phyloP scores from a whole-genome alignment of 2,113 vertebrate genomes.

The Urocynchramus pylzowi region DNA sequence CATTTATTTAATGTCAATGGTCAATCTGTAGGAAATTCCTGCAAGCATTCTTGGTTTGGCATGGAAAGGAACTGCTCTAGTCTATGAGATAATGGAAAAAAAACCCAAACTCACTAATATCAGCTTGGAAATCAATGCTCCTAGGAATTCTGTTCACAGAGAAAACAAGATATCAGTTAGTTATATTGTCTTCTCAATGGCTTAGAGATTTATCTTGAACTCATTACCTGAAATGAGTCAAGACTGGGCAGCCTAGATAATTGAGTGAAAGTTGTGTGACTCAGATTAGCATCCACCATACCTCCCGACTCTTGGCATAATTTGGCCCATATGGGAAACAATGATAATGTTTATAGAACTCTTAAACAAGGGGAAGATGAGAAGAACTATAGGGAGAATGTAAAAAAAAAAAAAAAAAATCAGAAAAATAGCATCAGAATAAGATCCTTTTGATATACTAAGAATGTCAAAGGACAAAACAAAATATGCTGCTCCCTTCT shows the following conservation, averaged over 20 bases:
- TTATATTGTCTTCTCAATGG: not conserved
- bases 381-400: not conserved
- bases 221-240: conserved; percentile 6
- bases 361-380: not conserved
- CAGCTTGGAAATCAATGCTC: not conserved
- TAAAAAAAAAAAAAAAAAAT: not conserved
- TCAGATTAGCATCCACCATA: not conserved
- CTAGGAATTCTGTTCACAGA: not conserved
- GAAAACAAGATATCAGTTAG: not conserved
- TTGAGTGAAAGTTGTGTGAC: not conserved
- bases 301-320: not conserved
- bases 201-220: not conserved
- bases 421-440: not conserved
- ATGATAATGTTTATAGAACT: not conserved
- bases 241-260: not conserved
- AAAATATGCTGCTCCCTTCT: not conserved
- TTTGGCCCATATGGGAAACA: not conserved
- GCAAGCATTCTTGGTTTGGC: not conserved
- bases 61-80: not conserved
- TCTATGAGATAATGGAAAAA: not conserved
- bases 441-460: not conserved
- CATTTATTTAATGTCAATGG: not conserved
- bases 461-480: not conserved
- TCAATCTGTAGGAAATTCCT: not conserved
- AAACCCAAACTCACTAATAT: not conserved